Percentiles rank a stretch among this genome's conserved stretches.
phyloP scores from a whole-genome alignment of 2,888 invertebrate genomes.

The Osmoderma eremita region DNA sequence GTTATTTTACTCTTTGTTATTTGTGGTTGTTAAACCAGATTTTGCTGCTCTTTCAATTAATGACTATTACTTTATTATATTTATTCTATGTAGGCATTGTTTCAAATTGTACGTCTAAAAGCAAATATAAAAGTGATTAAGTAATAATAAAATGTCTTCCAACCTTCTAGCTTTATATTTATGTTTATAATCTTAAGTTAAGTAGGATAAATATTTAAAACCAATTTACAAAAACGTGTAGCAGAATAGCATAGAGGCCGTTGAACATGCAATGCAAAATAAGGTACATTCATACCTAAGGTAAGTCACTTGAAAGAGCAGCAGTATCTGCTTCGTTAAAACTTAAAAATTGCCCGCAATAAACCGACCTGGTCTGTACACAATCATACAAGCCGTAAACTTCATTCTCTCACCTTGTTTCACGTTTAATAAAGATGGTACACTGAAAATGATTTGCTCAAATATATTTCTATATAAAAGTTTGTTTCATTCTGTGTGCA shows the following conservation, averaged over 20 bases:
- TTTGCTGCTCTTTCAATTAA: conserved; percentile 8
- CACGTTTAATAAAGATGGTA: conserved; percentile 53
- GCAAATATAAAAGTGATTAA: neutral
- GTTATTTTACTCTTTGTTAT: conserved; percentile 21
- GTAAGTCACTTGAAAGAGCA: conserved; percentile 44
- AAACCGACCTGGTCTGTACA: conserved; percentile 53
- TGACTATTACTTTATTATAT: neutral
- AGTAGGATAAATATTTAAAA: neutral
- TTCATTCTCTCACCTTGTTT: conserved; percentile 56
- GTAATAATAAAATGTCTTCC: neutral
- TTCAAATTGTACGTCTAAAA: neutral
- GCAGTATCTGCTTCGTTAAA: conserved; percentile 60
- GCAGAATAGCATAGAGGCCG: neutral
- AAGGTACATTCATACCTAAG: neutral
- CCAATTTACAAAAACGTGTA: no score
- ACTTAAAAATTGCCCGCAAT: conserved; percentile 59
- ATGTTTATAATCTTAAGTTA: neutral
- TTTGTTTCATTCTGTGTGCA: conserved; percentile 60
- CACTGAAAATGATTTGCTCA: conserved; percentile 60
- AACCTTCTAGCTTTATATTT: neutral
- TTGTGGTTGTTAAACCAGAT: conserved; percentile 21
- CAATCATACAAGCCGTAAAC: conserved; percentile 51
- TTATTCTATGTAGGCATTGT: neutral
- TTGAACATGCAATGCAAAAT: neutral
- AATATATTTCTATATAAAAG: conserved; percentile 57